Percentiles rank a stretch among this genome's conserved stretches.
Conservation (phyloP, 2,113 vertebrate genomes). For the Scartelaos histophorus region DNA sequence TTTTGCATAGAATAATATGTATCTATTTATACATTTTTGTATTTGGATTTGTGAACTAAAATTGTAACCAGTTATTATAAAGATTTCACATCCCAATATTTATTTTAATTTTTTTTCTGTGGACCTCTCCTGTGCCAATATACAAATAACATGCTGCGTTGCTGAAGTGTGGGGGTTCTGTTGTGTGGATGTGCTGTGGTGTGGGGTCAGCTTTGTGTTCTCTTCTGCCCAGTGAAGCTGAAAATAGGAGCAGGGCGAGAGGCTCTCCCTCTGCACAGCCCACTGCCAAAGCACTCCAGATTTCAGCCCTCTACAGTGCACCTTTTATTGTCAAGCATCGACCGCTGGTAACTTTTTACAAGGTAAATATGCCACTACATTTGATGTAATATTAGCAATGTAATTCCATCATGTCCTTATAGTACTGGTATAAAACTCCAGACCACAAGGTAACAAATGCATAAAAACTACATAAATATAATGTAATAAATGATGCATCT, state of each 20-base stretch:
- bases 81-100: too few species aligned
- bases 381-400: background rate
- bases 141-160: background rate
- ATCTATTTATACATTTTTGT: too few species aligned
- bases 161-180: background rate
- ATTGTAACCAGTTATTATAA: too few species aligned
- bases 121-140: background rate
- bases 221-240: constrained; percentile 69
- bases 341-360: background rate
- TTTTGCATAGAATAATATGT: too few species aligned
- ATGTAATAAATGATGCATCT: background rate
- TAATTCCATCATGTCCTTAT: background rate
- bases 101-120: too few species aligned
- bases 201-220: constrained; percentile 51
- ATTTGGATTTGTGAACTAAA: too few species aligned
- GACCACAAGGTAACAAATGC: background rate
- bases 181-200: constrained; percentile 40
- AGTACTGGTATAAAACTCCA: background rate
- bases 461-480: constrained; percentile 27
- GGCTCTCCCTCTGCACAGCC: constrained; percentile 43
- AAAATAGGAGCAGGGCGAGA: constrained; percentile 67
- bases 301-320: constrained; percentile 29
- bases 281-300: constrained; percentile 28
- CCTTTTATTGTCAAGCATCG: constrained; percentile 3
- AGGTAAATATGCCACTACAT: background rate